Conservation (phyloP, 2,113 vertebrate species). For the Argyrosomus japonicus region DNA sequence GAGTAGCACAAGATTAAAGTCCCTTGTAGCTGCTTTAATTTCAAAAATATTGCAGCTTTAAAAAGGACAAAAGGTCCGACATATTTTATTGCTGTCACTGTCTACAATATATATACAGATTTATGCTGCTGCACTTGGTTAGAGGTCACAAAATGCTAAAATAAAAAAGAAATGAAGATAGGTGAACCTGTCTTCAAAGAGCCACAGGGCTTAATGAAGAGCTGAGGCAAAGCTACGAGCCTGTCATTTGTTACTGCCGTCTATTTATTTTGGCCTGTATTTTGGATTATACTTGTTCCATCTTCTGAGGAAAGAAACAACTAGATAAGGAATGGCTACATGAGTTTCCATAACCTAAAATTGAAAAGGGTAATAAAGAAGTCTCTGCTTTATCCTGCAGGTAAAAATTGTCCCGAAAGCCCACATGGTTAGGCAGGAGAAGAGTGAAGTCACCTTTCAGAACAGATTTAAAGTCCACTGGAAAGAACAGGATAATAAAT, state of each 20-base stretch:
- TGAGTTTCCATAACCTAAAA: constrained; percentile 23
- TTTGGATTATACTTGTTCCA: constrained; percentile 32
- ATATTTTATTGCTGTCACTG: constrained; percentile 18
- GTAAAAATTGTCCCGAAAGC: constrained; percentile 16
- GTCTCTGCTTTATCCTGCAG: constrained; percentile 2
- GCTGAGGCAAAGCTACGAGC: background rate
- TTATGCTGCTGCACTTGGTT: constrained; percentile 18
- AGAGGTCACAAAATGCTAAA: constrained; percentile 23
- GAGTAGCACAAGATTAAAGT: too few species aligned
- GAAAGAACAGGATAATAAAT: constrained; percentile 53
- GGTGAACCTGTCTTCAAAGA: constrained; percentile 25
- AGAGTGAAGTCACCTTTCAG: constrained; percentile 28
- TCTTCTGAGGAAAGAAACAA: constrained; percentile 10
- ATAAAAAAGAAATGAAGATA: constrained; percentile 34
- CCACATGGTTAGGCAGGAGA: constrained; percentile 7
- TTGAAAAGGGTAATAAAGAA: constrained; percentile 44
- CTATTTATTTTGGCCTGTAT: constrained; percentile 19
- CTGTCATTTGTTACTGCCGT: background rate
- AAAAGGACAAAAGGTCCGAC: constrained; percentile 10
- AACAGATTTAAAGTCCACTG: constrained; percentile 51
- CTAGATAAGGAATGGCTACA: background rate
- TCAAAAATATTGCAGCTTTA: background rate
- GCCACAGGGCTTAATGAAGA: constrained; percentile 25
- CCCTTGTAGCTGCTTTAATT: too few species aligned
- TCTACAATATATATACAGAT: constrained; percentile 1